phyloP scores from a whole-genome alignment of 2,797 vertebrate species.

The Strix occidentalis region DNA sequence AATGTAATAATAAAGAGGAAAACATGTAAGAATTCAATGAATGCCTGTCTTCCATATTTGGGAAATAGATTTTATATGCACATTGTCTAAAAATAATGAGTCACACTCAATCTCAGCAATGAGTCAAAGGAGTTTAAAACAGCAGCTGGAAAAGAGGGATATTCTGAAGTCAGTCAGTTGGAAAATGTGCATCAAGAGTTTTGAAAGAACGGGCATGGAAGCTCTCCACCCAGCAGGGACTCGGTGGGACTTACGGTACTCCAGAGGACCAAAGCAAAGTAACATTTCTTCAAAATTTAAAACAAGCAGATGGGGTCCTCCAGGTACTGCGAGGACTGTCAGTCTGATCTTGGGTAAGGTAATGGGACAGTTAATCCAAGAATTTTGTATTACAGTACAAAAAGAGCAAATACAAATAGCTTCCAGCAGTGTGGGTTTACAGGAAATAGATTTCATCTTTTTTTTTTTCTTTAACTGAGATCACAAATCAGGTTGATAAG shows the following conservation, averaged over 20 bases:
- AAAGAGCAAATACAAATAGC: not conserved
- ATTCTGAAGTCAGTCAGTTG: not conserved
- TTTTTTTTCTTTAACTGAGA: not conserved
- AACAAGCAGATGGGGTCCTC: not conserved
- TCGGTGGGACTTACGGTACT: not conserved
- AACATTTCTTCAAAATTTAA: not conserved
- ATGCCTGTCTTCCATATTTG: conserved; percentile 39
- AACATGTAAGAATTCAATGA: conserved; percentile 1
- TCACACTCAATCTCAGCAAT: not conserved
- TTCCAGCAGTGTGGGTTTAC: not conserved
- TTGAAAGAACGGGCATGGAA: not conserved
- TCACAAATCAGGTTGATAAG: not conserved
- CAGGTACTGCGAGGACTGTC: not conserved
- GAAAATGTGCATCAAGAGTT: not conserved
- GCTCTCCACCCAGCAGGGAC: not conserved
- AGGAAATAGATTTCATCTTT: not conserved
- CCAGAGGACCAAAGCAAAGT: not conserved
- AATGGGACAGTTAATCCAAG: not conserved
- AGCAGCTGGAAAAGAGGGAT: not conserved
- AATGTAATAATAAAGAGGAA: conserved; percentile 28
- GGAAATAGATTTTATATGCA: conserved; percentile 10
- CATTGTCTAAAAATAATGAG: conserved; percentile 34
- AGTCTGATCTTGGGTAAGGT: not conserved
- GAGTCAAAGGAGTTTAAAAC: conserved; percentile 30
- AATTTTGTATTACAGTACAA: not conserved